Evolutionary conservation across 2,888 invertebrate species (phyloP).

Genomic region (Empis stercorea): DNA sequence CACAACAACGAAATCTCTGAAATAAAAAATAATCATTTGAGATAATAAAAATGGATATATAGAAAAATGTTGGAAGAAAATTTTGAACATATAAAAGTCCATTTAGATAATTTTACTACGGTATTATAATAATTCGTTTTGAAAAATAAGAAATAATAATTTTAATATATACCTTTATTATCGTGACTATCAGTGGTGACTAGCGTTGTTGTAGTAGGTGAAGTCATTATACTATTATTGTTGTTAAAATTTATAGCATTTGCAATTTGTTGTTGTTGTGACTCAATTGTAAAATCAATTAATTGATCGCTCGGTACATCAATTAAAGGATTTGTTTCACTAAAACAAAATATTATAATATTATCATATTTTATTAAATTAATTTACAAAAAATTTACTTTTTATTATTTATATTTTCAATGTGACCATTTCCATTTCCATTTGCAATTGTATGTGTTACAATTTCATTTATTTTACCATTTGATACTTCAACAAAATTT

Average conservation of each 20-base stretch:
- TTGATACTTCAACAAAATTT: constrained; percentile 26
- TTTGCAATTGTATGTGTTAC: constrained; percentile 24
- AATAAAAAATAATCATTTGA: constrained; percentile 2
- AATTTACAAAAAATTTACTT: constrained; percentile 21
- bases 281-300: constrained; percentile 35
- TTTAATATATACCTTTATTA: constrained; percentile 32
- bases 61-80: no score
- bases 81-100: no score
- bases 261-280: constrained; percentile 32
- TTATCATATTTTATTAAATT: no score
- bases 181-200: constrained; percentile 39
- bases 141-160: no score
- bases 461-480: constrained; percentile 23
- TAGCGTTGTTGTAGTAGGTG: constrained; percentile 31
- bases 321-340: constrained; percentile 33
- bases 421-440: constrained; percentile 36
- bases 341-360: constrained; percentile 11
- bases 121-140: no score
- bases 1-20: constrained; percentile 33
- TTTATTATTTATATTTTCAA: constrained; percentile 35
- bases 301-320: constrained; percentile 32
- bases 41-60: no score
- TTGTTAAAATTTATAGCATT: constrained; percentile 28
- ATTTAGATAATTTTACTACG: no score
- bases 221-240: constrained; percentile 34